Conservation (phyloP, 2,888 invertebrate species). For the Rutpela maculata region DNA sequence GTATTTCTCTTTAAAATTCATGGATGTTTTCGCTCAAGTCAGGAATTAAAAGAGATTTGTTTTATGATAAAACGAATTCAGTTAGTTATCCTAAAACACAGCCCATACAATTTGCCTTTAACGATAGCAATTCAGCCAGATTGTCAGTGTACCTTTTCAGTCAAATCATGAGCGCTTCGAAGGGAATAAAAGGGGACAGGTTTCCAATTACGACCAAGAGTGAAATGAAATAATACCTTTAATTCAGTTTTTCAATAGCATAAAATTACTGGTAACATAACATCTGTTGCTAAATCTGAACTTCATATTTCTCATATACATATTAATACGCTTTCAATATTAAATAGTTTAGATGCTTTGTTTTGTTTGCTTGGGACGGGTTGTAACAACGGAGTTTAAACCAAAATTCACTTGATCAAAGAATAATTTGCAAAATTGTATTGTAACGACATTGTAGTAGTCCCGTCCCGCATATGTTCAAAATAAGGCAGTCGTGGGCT, state of each 20-base stretch:
- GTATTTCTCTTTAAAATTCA: slow-evolving; percentile 47
- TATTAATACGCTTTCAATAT: too few species aligned
- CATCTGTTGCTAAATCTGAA: neutral
- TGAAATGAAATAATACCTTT: neutral
- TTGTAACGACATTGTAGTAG: too few species aligned
- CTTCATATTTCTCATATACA: too few species aligned
- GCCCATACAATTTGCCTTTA: slow-evolving; percentile 38
- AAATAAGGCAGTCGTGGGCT: too few species aligned
- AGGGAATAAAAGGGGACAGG: neutral
- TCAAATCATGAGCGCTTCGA: slow-evolving; percentile 18
- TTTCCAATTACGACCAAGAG: slow-evolving; percentile 1
- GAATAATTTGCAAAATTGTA: too few species aligned
- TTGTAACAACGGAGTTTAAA: too few species aligned
- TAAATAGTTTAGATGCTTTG: too few species aligned
- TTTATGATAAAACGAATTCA: slow-evolving; percentile 50
- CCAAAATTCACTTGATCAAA: too few species aligned
- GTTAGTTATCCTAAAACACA: slow-evolving; percentile 43
- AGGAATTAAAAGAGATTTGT: slow-evolving; percentile 50
- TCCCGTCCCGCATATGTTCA: too few species aligned
- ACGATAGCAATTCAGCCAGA: slow-evolving; percentile 35
- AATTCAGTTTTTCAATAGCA: neutral
- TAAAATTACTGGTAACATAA: neutral
- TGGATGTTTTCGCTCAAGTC: slow-evolving; percentile 50
- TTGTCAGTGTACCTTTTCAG: slow-evolving; percentile 37
- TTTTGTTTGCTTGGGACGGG: too few species aligned